A percentile compares a stretch with the other conserved stretches of the same genome.
Evolutionary conservation across 2,797 vertebrate species (phyloP).

Genomic region (Anguilla obscura): DNA sequence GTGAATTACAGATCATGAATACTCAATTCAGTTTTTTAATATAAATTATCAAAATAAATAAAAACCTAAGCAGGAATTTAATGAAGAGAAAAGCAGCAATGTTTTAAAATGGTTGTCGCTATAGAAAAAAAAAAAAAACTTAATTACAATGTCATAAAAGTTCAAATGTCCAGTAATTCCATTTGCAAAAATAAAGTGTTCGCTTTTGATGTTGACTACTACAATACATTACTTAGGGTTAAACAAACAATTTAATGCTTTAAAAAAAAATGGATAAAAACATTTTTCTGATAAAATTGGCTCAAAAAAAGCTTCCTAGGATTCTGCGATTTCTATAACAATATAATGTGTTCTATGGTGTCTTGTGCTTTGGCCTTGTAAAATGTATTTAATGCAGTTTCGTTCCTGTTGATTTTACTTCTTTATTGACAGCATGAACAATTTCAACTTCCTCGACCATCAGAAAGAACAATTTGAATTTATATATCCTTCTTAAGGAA

Average conservation of each 20-base stretch:
- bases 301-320: constrained; percentile 31
- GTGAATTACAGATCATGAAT: constrained; percentile 29
- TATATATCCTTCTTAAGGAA: constrained; percentile 37
- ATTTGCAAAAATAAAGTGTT: constrained; percentile 40
- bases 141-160: constrained; percentile 32
- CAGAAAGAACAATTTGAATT: constrained; percentile 42
- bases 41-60: constrained; percentile 65
- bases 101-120: constrained; percentile 43
- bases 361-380: constrained; percentile 78
- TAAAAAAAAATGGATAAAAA: constrained; percentile 32
- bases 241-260: constrained; percentile 40
- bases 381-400: constrained; percentile 54
- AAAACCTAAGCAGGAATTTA: constrained; percentile 51
- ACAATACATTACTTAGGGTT: constrained; percentile 34
- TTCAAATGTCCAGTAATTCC: constrained; percentile 39
- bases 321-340: constrained; percentile 46
- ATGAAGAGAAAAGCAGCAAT: constrained; percentile 53
- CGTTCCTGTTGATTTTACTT: constrained; percentile 54
- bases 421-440: constrained; percentile 45
- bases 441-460: constrained; percentile 39
- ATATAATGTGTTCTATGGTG: constrained; percentile 60
- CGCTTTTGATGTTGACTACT: constrained; percentile 31
- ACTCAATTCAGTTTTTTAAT: constrained; percentile 23
- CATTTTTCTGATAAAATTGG: constrained; percentile 50
- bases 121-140: constrained; percentile 24